phyloP scores from a whole-genome alignment of 2,113 vertebrate genomes.

The Leptobrachium leishanense region DNA sequence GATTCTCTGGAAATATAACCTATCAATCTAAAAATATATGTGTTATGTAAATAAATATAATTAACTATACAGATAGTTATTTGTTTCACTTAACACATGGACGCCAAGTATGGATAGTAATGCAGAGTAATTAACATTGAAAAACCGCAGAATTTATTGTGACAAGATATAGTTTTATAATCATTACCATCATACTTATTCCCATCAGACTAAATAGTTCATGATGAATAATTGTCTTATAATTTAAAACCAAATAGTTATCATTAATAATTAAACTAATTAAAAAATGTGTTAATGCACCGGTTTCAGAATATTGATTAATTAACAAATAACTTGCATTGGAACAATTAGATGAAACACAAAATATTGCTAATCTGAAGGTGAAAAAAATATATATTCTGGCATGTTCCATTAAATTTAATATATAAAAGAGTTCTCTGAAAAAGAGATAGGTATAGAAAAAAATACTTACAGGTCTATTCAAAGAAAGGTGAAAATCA shows the following conservation, averaged over 20 bases:
- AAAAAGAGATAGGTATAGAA: too few species aligned
- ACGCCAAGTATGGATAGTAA: background rate
- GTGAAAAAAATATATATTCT: background rate
- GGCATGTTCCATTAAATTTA: too few species aligned
- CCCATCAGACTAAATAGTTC: constrained; percentile 12
- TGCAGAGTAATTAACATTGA: background rate
- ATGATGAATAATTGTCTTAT: constrained; percentile 25
- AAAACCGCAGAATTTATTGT: constrained; percentile 10
- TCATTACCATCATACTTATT: constrained; percentile 18
- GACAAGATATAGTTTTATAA: constrained; percentile 19
- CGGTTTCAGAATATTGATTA: constrained; percentile 28
- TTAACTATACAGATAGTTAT: too few species aligned
- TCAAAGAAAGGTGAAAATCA: too few species aligned
- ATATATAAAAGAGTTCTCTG: too few species aligned
- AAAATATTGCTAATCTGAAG: background rate
- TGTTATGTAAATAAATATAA: too few species aligned
- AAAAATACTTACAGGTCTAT: too few species aligned
- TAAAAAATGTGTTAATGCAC: constrained; percentile 13
- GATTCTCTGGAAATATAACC: too few species aligned
- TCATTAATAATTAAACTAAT: constrained; percentile 43
- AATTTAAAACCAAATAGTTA: constrained; percentile 32
- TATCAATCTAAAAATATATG: too few species aligned
- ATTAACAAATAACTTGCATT: background rate
- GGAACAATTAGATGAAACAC: constrained; percentile 22
- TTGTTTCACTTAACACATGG: background rate